Percentiles rank a stretch among this genome's conserved stretches.
These are phyloP conservation scores for Chaetodon trifascialis DNA, from an alignment of 2,113 vertebrate genomes.

Conservation along the genomic window DNA sequence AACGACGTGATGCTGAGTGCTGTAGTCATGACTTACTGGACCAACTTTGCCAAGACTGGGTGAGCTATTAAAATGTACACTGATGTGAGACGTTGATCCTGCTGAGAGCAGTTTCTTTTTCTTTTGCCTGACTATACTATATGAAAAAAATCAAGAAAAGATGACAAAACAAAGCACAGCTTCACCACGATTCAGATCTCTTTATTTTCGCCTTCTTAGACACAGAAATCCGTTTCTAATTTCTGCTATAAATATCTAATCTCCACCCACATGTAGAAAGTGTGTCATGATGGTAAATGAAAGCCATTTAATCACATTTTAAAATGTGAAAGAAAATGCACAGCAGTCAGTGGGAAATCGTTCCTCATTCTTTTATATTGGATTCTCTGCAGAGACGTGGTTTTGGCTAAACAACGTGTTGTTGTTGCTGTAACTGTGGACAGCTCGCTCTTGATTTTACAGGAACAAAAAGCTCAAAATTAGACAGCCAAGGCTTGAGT, in stretches of 20 bases:
- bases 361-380: slow-evolving; percentile 13
- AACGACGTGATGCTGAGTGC: slow-evolving; percentile 99
- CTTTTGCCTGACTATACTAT: neutral
- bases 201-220: slow-evolving; percentile 32
- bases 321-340: slow-evolving; percentile 29
- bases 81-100: slow-evolving; percentile 19
- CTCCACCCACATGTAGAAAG: slow-evolving; percentile 20
- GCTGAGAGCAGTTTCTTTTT: neutral
- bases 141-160: slow-evolving; percentile 26
- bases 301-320: slow-evolving; percentile 53
- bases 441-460: slow-evolving; percentile 58
- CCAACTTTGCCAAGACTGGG: slow-evolving; percentile 99
- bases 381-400: slow-evolving; percentile 19
- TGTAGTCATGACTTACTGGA: slow-evolving; percentile 99
- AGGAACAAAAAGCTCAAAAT: slow-evolving; percentile 51
- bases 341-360: slow-evolving; percentile 25
- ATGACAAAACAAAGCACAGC: slow-evolving; percentile 28
- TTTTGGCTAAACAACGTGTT: slow-evolving; percentile 50
- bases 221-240: slow-evolving; percentile 34
- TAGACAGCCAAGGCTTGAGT: slow-evolving; percentile 43
- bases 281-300: slow-evolving; percentile 11
- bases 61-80: slow-evolving; percentile 76
- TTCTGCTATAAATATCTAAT: slow-evolving; percentile 49
- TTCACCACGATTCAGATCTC: slow-evolving; percentile 19
- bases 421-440: slow-evolving; percentile 47